A percentile compares a stretch with the other conserved stretches of the same genome.
phyloP scores from a whole-genome alignment of 2,888 invertebrate genomes.

The Agriopis leucophaearia region DNA sequence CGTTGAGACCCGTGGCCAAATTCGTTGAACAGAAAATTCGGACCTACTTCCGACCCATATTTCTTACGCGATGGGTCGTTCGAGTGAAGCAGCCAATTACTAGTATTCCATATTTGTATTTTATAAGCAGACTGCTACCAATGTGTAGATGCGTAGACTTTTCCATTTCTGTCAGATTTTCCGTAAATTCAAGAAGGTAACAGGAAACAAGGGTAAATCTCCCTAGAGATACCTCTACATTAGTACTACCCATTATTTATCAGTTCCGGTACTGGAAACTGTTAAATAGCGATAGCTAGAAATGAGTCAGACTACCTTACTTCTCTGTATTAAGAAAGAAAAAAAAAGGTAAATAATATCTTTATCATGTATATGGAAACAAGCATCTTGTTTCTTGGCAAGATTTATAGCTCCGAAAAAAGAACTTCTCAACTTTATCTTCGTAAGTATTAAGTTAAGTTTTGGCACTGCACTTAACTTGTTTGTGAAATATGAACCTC shows the following conservation, averaged over 20 bases:
- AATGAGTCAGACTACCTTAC: no score
- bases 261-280: not conserved
- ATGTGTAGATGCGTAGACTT: not conserved
- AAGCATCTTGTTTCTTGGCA: not conserved
- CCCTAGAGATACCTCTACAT: conserved; percentile 12
- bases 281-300: no score
- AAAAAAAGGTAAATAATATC: no score
- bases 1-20: no score
- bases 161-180: not conserved
- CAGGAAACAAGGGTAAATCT: conserved; percentile 17
- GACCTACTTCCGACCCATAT: no score
- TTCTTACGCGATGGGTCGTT: no score
- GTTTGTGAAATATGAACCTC: conserved; percentile 8
- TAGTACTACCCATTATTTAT: conserved; percentile 29
- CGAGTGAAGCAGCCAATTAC: no score
- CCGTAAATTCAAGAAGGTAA: not conserved
- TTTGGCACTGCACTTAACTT: conserved; percentile 14
- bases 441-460: conserved; percentile 17
- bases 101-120: no score
- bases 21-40: no score
- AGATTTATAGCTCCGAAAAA: not conserved
- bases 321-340: no score
- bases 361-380: not conserved
- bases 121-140: no score
- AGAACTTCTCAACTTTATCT: conserved; percentile 2